Evolutionary conservation across 2,113 vertebrate species (phyloP), one percentile per base, ranked within the genome.

Genomic region (Sinocyclocheilus anshuiensis): DNA sequence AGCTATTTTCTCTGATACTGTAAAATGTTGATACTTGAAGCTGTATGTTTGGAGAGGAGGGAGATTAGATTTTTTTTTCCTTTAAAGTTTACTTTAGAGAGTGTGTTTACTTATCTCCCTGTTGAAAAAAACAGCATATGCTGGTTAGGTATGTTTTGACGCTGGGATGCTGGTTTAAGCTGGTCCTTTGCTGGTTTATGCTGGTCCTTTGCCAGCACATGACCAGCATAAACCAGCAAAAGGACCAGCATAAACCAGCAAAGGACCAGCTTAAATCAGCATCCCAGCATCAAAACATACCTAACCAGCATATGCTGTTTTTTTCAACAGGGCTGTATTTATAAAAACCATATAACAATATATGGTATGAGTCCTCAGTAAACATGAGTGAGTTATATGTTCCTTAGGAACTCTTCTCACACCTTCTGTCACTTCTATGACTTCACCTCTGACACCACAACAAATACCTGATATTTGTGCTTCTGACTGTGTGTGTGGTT

Each of bases 21-120:
- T 74, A 74, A 74, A 74, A 74, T 77, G 45, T 55, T 77, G 45
- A 29, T 55, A 55, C 45, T 55, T 55, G 7, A 77, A 76, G 42
- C 6, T 76, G 78, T 20, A 36, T 39, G 9, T 45, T 16, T 81
- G 57, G 22, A 81, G 45, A 24, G 45, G 29, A 53, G 9, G 29
- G 29, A 12, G 55, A 48, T 18, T 20, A 11, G 0, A 45, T 24
- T 53, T 77, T 20, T 33, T 33, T 20, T 1, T 33, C 10, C 18
- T 69, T 69, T 69, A 10, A 69, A 71, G 67, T 71, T 71, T 36
- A 36, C 15, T 36, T 36, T 36, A 36, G 36, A 42, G 33, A 10
- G 36, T 5, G 20, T 42, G 71, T 42, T 72, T 12, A 18, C 29
- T 69, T 36, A 18, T 63, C 55, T 33, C 29, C 29, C 29, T 33